A percentile compares a stretch with the other conserved stretches of the same genome.
Conservation (phyloP, 2,888 invertebrate genomes). For the Unio pictorum region DNA sequence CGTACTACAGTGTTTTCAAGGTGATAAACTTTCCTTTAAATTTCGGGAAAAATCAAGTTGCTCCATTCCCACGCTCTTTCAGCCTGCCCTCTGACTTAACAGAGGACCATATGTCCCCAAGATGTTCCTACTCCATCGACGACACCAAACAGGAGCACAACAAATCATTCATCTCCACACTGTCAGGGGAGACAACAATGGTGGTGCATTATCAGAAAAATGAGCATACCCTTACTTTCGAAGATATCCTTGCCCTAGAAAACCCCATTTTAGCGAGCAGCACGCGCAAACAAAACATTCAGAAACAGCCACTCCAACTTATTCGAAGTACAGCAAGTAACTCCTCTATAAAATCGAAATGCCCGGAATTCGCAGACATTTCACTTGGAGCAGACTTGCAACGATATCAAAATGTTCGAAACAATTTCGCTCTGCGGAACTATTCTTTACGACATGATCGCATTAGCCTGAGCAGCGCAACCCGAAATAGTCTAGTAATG, state of each 20-base stretch:
- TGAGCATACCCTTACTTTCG: constrained; percentile 48
- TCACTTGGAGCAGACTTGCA: constrained; percentile 59
- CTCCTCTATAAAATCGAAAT: constrained; percentile 37
- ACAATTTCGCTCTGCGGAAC: constrained; percentile 48
- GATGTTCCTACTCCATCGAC: constrained; percentile 3
- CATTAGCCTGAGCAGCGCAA: constrained; percentile 58
- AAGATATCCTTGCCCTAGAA: constrained; percentile 58
- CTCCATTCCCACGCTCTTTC: constrained; percentile 37
- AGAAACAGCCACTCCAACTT: constrained; percentile 40
- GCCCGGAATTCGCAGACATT: constrained; percentile 63
- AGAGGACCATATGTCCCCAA: constrained; percentile 9
- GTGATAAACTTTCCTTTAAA: constrained; percentile 44
- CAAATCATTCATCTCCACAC: constrained; percentile 33
- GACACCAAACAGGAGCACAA: constrained; percentile 5
- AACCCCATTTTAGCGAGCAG: constrained; percentile 50
- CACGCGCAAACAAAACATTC: constrained; percentile 26
- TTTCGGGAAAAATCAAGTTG: constrained; percentile 50
- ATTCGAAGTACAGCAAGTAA: constrained; percentile 48
- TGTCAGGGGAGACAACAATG: constrained; percentile 21
- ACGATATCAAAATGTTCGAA: constrained; percentile 55
- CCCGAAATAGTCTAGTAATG: constrained; percentile 66
- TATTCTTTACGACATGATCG: constrained; percentile 56
- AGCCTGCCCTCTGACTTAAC: constrained; percentile 50
- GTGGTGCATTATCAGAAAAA: constrained; percentile 60
- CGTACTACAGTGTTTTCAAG: constrained; percentile 59